Conservation (phyloP, 1,140 invertebrate species). For the Drosophila burlai region DNA sequence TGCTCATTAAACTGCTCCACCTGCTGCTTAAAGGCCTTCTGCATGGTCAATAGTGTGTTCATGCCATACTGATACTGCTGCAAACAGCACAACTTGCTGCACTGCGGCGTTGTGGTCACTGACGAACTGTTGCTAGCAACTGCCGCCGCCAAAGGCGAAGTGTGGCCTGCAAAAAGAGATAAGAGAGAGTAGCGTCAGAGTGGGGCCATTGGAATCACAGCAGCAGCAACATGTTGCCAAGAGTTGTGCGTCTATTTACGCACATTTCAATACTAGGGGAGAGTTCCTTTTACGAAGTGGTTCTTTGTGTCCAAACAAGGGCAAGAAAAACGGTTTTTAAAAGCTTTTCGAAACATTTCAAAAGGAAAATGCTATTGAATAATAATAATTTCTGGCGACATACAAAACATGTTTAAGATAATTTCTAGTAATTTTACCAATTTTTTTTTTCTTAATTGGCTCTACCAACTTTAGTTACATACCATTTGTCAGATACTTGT, state of each 20-base stretch:
- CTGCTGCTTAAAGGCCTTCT: constrained; percentile 38
- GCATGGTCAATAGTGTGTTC: constrained; percentile 31
- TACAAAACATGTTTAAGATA: background rate
- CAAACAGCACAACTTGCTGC: constrained; percentile 58
- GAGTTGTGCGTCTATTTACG: background rate
- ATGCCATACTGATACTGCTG: constrained; percentile 47
- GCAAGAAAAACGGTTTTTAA: background rate
- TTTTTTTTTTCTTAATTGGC: too few species aligned
- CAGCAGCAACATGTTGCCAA: constrained; percentile 62
- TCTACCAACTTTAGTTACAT: constrained; percentile 3
- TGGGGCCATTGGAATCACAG: background rate
- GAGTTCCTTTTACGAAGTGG: background rate
- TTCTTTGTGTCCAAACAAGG: background rate
- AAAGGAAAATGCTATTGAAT: background rate
- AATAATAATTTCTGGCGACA: too few species aligned
- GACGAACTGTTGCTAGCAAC: constrained; percentile 76
- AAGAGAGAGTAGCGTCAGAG: constrained; percentile 8
- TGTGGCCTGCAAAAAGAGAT: constrained; percentile 57
- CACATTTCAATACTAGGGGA: background rate
- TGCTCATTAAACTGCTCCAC: constrained; percentile 33
- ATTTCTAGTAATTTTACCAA: too few species aligned
- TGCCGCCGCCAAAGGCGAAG: constrained; percentile 77
- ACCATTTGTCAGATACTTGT: constrained; percentile 76
- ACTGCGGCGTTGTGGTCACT: constrained; percentile 61
- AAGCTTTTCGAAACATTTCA: background rate